phyloP scores from a whole-genome alignment of 2,113 vertebrate genomes.

The Damaliscus lunatus region DNA sequence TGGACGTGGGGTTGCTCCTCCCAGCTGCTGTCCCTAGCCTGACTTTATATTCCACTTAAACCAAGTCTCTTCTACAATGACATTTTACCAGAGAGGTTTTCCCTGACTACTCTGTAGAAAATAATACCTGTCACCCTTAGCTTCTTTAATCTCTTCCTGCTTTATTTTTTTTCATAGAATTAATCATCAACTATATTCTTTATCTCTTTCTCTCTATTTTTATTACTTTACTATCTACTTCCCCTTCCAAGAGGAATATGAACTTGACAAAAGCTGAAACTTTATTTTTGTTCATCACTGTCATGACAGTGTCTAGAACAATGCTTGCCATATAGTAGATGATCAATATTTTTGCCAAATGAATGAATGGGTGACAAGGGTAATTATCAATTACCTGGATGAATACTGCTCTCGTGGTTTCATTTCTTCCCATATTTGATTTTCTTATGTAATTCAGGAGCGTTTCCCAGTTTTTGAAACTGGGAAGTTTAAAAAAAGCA shows the following conservation, averaged over 20 bases:
- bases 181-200: background rate
- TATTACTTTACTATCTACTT: background rate
- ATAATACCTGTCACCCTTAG: background rate
- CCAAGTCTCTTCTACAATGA: background rate
- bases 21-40: fast-evolving
- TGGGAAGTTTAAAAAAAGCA: background rate
- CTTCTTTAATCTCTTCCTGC: background rate
- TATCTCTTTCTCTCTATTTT: background rate
- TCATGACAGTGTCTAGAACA: background rate
- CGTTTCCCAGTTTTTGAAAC: background rate
- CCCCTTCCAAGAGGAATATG: background rate
- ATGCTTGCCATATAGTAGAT: background rate
- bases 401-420: background rate
- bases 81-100: background rate
- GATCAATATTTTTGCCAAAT: background rate
- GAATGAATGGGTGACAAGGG: background rate
- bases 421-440: background rate
- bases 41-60: background rate
- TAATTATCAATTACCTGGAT: background rate
- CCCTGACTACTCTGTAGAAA: background rate
- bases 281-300: background rate
- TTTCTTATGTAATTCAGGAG: background rate
- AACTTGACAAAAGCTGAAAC: background rate
- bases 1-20: no score
- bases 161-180: background rate